Evolutionary conservation across 1,140 invertebrate genomes (phyloP), one percentile per base, ranked within the genome.

Genomic region (Drosophila setifemur): DNA sequence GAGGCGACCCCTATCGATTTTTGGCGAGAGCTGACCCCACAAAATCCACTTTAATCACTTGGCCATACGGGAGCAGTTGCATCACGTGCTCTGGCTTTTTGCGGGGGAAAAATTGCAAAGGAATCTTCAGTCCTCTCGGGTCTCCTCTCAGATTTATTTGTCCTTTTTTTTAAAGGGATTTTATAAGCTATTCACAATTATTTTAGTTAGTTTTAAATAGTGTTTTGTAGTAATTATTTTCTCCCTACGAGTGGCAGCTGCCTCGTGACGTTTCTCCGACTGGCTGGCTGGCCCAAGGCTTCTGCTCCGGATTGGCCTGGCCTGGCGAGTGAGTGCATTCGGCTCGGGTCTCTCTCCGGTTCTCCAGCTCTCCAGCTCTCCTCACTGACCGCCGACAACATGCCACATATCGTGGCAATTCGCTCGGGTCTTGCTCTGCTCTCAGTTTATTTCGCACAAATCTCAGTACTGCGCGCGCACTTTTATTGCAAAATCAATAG

Each of bases 381-480:
- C 69, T 73, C 47, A 73, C 79, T 85, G 79, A 85, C 79, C 79
- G 79, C 49, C 79, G 79, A 85, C 79, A 85, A 85, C 74, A 74
- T 85, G 79, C 18, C 73, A 70, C 49, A 52, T 64, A 69, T 47
- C 53, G 43, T 33, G 67, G 40, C 23, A 23, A 26, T 37, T 37
- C 4, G 37, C 39, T 47, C 37, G 66, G 47, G 23, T 49, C 8
- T 31, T 5, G 33, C 60, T 29, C 31, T 63, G 44, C 71, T 68
- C 72, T 81, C 68, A n/a, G 43, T 12, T 37, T 52, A n/a, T 64
- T 81, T 73, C 35, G 50, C 58, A 54, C 39, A 82, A 86, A 86
- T 81, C 82, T 73, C 61, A 48, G 72, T 40, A 23, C 39, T 86
- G 81, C 81, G 81, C 81, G 81, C 81, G 81, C 81, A 86, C 74